phyloP scores from a whole-genome alignment of 2,113 vertebrate species.

The Hypomesus transpacificus region DNA sequence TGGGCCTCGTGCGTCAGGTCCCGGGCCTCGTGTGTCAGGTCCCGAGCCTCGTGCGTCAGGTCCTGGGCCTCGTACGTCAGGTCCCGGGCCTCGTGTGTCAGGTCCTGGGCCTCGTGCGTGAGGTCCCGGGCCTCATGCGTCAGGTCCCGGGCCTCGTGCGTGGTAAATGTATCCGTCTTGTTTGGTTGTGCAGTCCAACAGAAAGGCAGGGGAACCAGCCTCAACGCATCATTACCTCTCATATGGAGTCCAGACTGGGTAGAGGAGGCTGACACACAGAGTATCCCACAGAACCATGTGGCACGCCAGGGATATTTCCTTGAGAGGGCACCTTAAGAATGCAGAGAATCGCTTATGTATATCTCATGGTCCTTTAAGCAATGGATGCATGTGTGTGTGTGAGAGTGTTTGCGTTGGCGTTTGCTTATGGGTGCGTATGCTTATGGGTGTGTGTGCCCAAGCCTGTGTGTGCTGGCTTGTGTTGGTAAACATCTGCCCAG shows the following conservation, averaged over 20 bases:
- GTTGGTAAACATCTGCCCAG: too few species aligned
- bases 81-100: too few species aligned
- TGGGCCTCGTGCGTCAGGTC: too few species aligned
- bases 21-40: too few species aligned
- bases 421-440: too few species aligned
- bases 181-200: conserved; percentile 35
- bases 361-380: conserved; percentile 2
- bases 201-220: conserved; percentile 29
- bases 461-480: too few species aligned
- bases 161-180: conserved; percentile 27
- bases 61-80: too few species aligned
- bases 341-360: conserved; percentile 44
- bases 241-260: conserved; percentile 47
- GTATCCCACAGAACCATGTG: conserved; percentile 20
- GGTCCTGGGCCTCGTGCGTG: too few species aligned
- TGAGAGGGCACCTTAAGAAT: conserved; percentile 33
- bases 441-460: too few species aligned
- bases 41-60: too few species aligned
- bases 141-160: neutral
- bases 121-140: neutral
- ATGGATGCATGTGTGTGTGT: too few species aligned
- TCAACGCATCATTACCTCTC: conserved; percentile 50
- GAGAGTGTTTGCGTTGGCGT: too few species aligned
- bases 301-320: conserved; percentile 34
- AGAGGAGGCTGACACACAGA: conserved; percentile 21